Evolutionary conservation across 2,113 vertebrate genomes (phyloP).

Genomic region (Orycteropus afer): DNA sequence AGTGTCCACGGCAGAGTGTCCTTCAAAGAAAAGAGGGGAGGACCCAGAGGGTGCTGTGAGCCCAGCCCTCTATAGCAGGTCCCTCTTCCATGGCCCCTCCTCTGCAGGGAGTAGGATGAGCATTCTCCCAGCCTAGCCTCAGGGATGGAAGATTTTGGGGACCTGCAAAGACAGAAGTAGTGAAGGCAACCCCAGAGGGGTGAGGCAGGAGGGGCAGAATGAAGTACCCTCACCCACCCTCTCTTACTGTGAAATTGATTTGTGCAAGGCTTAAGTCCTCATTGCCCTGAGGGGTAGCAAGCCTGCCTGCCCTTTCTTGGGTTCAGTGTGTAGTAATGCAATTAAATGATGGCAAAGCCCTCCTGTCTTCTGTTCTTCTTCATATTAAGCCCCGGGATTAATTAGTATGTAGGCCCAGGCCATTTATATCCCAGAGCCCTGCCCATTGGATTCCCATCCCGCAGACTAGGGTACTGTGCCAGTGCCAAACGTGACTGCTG

Average conservation of each 20-base stretch:
- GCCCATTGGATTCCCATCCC: slow-evolving; percentile 71
- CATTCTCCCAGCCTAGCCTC: background rate
- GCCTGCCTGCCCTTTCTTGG: slow-evolving; percentile 57
- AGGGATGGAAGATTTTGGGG: background rate
- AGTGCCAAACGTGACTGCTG: slow-evolving; percentile 68
- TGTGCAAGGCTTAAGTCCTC: background rate
- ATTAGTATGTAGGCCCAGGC: slow-evolving; percentile 70
- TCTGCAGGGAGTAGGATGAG: background rate
- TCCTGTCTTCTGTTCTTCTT: slow-evolving; percentile 72
- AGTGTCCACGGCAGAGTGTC: background rate
- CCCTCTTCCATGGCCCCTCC: background rate
- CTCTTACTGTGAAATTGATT: background rate
- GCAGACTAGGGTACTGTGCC: slow-evolving; percentile 20
- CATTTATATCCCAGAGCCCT: slow-evolving; percentile 74
- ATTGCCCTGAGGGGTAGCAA: background rate
- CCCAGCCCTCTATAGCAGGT: background rate
- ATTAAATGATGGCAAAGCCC: slow-evolving; percentile 71
- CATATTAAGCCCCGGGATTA: slow-evolving; percentile 75
- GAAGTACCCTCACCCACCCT: background rate
- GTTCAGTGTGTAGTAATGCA: slow-evolving; percentile 67
- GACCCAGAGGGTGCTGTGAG: background rate
- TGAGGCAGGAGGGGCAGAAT: background rate
- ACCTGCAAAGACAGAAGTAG: background rate
- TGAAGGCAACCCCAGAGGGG: background rate
- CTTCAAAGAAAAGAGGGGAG: slow-evolving; percentile 9